phyloP scores from a whole-genome alignment of 2,797 vertebrate genomes.

The Heteromormyrus szaboi region DNA sequence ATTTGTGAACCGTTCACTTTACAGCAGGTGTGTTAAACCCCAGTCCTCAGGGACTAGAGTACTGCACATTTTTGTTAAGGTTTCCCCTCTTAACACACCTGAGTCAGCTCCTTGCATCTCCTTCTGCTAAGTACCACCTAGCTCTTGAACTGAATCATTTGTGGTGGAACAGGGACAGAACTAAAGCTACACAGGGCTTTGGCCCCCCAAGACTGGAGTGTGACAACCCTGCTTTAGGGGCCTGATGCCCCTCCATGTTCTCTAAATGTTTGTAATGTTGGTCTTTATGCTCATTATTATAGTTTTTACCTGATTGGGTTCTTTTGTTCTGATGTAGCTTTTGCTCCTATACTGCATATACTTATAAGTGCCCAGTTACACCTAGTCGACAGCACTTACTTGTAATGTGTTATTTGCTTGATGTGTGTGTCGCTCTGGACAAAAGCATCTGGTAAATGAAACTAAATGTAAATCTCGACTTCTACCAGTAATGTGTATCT shows the following conservation, averaged over 20 bases:
- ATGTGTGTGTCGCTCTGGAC: not conserved
- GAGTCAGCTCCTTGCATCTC: not conserved
- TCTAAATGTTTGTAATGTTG: not conserved
- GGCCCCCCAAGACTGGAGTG: not conserved
- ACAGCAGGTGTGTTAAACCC: not conserved
- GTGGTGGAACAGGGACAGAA: not conserved
- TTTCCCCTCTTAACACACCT: not conserved
- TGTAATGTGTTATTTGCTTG: not conserved
- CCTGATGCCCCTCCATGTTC: not conserved
- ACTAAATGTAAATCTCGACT: not conserved
- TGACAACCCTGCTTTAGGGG: not conserved
- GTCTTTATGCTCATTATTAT: not conserved
- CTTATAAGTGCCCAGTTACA: not conserved
- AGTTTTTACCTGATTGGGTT: not conserved
- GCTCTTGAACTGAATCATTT: not conserved
- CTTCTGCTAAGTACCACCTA: not conserved
- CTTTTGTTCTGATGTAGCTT: not conserved
- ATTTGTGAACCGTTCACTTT: not conserved
- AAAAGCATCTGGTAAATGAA: not conserved
- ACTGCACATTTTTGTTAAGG: not conserved
- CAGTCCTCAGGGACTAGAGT: not conserved
- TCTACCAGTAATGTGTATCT: not conserved
- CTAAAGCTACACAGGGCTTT: not conserved
- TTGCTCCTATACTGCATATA: not conserved
- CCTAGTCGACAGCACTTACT: not conserved